Conservation (phyloP, 1,140 invertebrate genomes). For the Temnothorax longispinosus region DNA sequence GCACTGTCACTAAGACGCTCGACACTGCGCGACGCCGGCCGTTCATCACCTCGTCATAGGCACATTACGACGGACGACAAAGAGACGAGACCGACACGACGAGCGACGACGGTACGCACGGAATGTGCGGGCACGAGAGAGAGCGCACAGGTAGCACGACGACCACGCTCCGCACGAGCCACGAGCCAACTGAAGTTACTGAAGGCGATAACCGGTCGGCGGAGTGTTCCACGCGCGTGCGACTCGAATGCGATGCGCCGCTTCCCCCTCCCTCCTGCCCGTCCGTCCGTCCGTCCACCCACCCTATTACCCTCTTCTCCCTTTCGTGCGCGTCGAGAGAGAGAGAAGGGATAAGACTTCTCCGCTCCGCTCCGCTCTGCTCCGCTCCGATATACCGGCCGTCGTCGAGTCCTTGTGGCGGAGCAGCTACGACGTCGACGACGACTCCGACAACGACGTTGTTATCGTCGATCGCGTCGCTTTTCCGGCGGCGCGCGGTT, state of each 20-base stretch:
- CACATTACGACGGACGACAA: slow-evolving; percentile 37
- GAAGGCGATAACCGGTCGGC: slow-evolving; percentile 57
- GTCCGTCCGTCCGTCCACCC: not conserved
- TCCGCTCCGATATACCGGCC: slow-evolving; percentile 51
- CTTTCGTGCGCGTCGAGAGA: not conserved
- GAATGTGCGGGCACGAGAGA: slow-evolving; percentile 12
- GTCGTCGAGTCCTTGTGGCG: slow-evolving; percentile 59
- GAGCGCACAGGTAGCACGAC: slow-evolving; percentile 22
- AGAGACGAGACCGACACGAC: not conserved
- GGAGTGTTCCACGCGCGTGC: slow-evolving; percentile 72
- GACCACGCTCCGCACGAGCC: slow-evolving; percentile 34
- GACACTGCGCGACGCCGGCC: slow-evolving; percentile 66
- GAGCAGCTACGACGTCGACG: not conserved
- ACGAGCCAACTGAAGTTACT: slow-evolving; percentile 53
- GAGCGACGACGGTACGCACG: not conserved
- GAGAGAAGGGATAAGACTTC: slow-evolving; percentile 60
- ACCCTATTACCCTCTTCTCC: slow-evolving; percentile 23
- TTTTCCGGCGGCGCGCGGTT: not conserved
- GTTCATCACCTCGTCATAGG: slow-evolving; percentile 72
- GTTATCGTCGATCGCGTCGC: not conserved
- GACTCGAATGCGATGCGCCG: slow-evolving; percentile 70
- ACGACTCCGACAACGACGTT: not conserved
- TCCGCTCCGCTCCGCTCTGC: slow-evolving; percentile 65
- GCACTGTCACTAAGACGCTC: slow-evolving; percentile 64
- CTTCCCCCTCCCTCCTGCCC: not conserved